Conservation (phyloP, 64 coral and sea anemone genomes). For the Orbicella faveolata region DNA sequence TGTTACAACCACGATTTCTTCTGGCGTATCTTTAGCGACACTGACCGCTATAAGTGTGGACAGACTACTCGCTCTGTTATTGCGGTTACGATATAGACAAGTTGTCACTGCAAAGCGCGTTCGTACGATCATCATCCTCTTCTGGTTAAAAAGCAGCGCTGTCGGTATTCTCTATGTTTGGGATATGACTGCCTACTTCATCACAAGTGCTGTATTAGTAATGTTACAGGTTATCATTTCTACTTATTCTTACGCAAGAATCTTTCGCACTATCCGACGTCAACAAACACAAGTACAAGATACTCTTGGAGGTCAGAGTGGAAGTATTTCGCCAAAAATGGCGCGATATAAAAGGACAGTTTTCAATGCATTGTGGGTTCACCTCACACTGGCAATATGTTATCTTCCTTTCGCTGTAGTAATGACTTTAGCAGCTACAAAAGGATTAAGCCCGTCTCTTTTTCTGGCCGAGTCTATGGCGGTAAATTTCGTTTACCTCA, state of each 20-base stretch:
- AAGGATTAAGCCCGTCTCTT: neutral
- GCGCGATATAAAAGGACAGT: neutral
- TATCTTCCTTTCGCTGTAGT: neutral
- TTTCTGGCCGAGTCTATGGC: neutral
- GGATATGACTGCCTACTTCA: neutral
- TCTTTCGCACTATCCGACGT: neutral
- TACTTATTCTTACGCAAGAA: neutral
- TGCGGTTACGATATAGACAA: neutral
- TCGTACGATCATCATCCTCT: neutral
- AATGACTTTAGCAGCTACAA: too few relatives aligned
- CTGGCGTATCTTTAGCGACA: neutral
- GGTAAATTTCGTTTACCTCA: neutral
- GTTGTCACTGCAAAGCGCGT: neutral
- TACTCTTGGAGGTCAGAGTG: neutral
- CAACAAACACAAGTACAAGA: neutral
- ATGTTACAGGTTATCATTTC: neutral
- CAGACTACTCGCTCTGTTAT: neutral
- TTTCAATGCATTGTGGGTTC: neutral
- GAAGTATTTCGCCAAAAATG: neutral
- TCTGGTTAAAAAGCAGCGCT: neutral
- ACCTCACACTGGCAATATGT: neutral
- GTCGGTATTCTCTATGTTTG: neutral
- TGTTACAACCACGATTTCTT: neutral
- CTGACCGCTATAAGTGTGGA: neutral
- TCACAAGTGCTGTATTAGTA: neutral